phyloP scores from a whole-genome alignment of 1,140 invertebrate genomes.

The Parasteatoda tepidariorum region DNA sequence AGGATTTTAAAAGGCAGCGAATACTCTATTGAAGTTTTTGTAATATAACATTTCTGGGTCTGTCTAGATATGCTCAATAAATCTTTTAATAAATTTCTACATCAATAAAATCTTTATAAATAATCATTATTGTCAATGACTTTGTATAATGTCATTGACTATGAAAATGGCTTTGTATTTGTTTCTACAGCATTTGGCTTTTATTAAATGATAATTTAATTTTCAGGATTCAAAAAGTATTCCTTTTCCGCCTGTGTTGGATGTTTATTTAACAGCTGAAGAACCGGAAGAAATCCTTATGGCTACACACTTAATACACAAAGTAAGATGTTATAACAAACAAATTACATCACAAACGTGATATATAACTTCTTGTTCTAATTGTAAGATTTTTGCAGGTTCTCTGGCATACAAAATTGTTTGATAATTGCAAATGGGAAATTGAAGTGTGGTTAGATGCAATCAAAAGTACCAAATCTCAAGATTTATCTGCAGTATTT shows the following conservation, averaged over 20 bases:
- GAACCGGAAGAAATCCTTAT: neutral
- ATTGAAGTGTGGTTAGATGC: constrained; percentile 27
- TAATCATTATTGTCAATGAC: too few species aligned
- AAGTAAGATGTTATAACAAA: constrained; percentile 8
- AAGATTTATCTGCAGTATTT: constrained; percentile 16
- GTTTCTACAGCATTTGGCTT: too few species aligned
- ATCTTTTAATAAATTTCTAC: too few species aligned
- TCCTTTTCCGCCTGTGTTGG: neutral
- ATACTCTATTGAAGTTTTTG: too few species aligned
- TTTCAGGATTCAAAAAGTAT: neutral
- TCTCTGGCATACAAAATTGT: constrained; percentile 9
- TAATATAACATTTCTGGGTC: too few species aligned
- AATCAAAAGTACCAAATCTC: constrained; percentile 10
- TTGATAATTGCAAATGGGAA: constrained; percentile 50
- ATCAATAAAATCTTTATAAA: too few species aligned
- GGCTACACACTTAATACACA: neutral
- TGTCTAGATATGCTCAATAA: too few species aligned
- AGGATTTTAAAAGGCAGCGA: too few species aligned
- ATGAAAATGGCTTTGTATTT: too few species aligned
- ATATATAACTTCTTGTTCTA: neutral
- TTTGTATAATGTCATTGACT: too few species aligned
- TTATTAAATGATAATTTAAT: too few species aligned
- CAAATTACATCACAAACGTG: neutral
- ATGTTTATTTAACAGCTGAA: neutral
- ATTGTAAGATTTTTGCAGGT: constrained; percentile 9